Evolutionary conservation across 2,888 invertebrate species (phyloP).

Genomic region (Yponomeuta sedellus): DNA sequence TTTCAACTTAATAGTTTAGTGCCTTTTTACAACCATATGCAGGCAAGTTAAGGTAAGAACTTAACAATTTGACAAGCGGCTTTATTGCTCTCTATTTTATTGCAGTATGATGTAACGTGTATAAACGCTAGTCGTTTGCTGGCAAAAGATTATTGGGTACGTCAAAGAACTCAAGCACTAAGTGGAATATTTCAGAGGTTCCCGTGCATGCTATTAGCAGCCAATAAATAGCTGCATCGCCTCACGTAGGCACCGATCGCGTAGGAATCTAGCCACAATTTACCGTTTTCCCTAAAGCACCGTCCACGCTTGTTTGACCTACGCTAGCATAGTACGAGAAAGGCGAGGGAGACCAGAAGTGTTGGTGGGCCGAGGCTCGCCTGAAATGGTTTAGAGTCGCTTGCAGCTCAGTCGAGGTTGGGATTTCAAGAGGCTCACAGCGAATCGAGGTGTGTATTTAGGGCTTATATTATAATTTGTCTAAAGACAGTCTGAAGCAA

Average conservation of each 20-base stretch:
- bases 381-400: not conserved
- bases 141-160: not conserved
- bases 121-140: not conserved
- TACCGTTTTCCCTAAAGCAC: not conserved
- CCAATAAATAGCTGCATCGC: conserved; percentile 6
- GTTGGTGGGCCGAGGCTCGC: not conserved
- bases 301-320: not conserved
- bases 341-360: not conserved
- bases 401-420: conserved; percentile 10
- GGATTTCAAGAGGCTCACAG: not conserved
- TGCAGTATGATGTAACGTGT: not conserved
- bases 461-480: too few species aligned
- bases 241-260: not conserved
- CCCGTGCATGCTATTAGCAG: conserved; percentile 11
- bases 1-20: too few species aligned
- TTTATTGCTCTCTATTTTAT: too few species aligned
- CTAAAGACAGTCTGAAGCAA: too few species aligned
- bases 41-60: too few species aligned
- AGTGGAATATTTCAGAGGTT: conserved; percentile 1
- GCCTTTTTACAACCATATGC: too few species aligned
- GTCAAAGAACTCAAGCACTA: not conserved
- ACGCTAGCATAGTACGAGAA: not conserved
- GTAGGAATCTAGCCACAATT: not conserved
- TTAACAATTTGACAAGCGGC: too few species aligned
- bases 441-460: not conserved